These are phyloP conservation scores for Phalacrocorax brasilianus DNA, from an alignment of 2,113 vertebrate species.

Conservation along the genomic window DNA sequence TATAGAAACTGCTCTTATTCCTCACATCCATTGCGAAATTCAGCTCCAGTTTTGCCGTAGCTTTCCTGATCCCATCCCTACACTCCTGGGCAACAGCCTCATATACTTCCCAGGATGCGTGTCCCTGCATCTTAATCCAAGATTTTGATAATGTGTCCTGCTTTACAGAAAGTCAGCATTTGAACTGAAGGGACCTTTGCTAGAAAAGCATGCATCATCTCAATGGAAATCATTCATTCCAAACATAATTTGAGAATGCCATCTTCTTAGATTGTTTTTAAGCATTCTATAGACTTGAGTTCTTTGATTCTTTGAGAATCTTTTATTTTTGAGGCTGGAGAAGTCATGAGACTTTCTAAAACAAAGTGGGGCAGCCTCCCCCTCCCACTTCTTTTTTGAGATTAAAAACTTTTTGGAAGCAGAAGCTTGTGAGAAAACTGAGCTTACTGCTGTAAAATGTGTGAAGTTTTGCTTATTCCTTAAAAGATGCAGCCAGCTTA, in stretches of 20 bases:
- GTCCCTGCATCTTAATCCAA: not conserved
- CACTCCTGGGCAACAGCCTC: rapidly evolving
- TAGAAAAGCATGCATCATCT: not conserved
- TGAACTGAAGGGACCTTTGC: not conserved
- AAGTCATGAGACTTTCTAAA: slow-evolving; percentile 1
- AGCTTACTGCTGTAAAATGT: not conserved
- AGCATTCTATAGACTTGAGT: not conserved
- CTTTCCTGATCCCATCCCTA: not conserved
- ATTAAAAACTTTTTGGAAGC: not conserved
- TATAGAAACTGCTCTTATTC: not conserved
- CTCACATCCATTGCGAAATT: not conserved
- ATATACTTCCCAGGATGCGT: not conserved
- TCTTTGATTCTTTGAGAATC: not conserved
- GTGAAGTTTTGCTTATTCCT: not conserved
- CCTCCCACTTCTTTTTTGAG: not conserved
- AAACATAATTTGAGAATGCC: not conserved
- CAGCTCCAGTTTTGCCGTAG: not conserved
- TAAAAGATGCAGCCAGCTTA: not conserved
- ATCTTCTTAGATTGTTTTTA: not conserved
- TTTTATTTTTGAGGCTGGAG: not conserved
- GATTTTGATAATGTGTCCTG: not conserved
- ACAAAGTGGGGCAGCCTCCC: not conserved
- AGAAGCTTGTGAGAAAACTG: not conserved
- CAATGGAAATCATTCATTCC: not conserved
- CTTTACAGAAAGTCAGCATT: not conserved